Evolutionary conservation across 2,113 vertebrate species (phyloP), one percentile per base, ranked within the genome.

Genomic region (Tringa solitaria): DNA sequence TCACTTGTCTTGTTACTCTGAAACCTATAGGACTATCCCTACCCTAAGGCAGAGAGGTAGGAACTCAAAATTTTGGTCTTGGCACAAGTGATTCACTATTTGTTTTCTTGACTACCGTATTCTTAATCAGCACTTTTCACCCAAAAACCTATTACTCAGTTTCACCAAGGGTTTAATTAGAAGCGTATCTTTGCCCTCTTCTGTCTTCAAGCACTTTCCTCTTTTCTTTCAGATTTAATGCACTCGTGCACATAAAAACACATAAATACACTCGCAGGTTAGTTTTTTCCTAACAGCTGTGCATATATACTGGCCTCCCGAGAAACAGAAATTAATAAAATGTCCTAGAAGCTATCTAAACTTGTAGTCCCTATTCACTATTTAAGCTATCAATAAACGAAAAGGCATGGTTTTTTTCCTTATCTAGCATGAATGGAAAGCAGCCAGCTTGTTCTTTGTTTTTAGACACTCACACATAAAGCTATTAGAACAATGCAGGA

Each of bases 81-180:
- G 59, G 56, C 11, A 80, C 39, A 70, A 67, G 26, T 11, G 54
- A 78, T 84, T 84, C 50, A 12, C 12, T 48, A 17, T 64, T 43
- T 73, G 10, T 84, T 93, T 89, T 63, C 54, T 39, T 87, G n/a
- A 51, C 4, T 81, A 64, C 13, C 0, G 0, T 89, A 43, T 67
- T 90, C 41, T 54, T 89, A 87, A 92, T 90, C 60, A 91, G n/a
- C 21, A 46, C 12, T 81, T 79, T 78, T 14, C 30, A 18, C 45
- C 19, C 15, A 28, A 63, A 70, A 86, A 61, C 1, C 15, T 82
- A 13, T 68, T 89, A 75, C 56, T 60, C 50, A 37, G 35, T 88
- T 96, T 95, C 59, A 59, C 39, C 28, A 74, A 81, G 75, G 91
- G 68, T 21, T 92, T 92, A 93, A 92, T 92, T 95, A 69, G 33